Conservation (phyloP, 2,113 vertebrate genomes). For the Origma solitaria region DNA sequence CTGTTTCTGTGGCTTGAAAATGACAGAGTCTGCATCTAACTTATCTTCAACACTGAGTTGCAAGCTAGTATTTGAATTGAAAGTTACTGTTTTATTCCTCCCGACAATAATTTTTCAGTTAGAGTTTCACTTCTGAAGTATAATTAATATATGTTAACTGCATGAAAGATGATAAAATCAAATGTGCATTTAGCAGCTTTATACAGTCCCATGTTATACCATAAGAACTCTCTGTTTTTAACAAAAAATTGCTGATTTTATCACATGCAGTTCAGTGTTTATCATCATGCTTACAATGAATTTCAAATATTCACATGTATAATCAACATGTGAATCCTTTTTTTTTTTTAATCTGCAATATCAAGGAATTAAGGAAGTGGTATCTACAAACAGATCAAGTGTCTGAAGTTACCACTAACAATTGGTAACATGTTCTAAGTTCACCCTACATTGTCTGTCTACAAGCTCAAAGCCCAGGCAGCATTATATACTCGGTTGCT, state of each 20-base stretch:
- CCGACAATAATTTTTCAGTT: neutral
- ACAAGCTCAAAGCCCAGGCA: neutral
- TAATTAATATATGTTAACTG: constrained; percentile 13
- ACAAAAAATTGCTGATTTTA: neutral
- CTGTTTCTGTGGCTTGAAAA: constrained; percentile 5
- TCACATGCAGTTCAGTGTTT: neutral
- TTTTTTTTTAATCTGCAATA: neutral
- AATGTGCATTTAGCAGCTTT: neutral
- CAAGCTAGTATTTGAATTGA: constrained; percentile 12
- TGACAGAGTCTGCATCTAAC: neutral
- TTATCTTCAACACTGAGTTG: neutral
- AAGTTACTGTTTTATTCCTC: neutral
- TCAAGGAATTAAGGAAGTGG: neutral
- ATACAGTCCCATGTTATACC: neutral
- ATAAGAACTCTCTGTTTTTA: neutral
- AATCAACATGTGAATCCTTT: neutral
- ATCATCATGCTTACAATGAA: neutral
- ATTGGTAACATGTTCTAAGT: neutral
- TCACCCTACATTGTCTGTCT: neutral
- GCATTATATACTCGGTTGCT: neutral
- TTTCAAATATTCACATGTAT: neutral
- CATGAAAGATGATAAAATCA: constrained; percentile 25
- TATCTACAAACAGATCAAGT: neutral
- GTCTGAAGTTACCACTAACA: neutral
- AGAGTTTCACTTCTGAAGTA: neutral